phyloP scores from a whole-genome alignment of 2,888 invertebrate species.

The Philopedon plagiatum region DNA sequence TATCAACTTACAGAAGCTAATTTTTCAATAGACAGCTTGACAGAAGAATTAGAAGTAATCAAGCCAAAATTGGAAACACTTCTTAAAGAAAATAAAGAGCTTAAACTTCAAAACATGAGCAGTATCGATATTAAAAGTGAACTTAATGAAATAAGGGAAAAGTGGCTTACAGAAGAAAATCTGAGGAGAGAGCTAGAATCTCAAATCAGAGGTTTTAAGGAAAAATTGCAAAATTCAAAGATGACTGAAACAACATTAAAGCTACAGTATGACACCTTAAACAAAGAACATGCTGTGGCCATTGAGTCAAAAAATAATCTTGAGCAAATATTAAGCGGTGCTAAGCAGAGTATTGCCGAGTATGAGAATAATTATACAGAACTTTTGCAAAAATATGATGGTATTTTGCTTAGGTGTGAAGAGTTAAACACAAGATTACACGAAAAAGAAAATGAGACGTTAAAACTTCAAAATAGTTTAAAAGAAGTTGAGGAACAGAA shows the following conservation, averaged over 20 bases:
- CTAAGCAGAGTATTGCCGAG: slow-evolving; percentile 44
- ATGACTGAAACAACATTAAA: slow-evolving; percentile 65
- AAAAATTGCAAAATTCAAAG: slow-evolving; percentile 66
- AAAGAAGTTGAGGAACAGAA: slow-evolving; percentile 16
- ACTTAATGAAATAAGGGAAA: slow-evolving; percentile 60
- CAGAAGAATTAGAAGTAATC: slow-evolving; percentile 64
- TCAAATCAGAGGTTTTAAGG: slow-evolving; percentile 60
- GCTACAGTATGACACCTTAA: slow-evolving; percentile 61
- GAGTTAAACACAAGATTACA: slow-evolving; percentile 40
- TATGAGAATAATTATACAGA: slow-evolving; percentile 55
- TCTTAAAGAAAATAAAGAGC: slow-evolving; percentile 58
- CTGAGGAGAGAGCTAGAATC: slow-evolving; percentile 55
- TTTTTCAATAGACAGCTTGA: slow-evolving; percentile 69
- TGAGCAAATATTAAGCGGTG: slow-evolving; percentile 44
- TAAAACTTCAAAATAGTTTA: slow-evolving; percentile 24
- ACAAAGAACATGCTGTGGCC: slow-evolving; percentile 58
- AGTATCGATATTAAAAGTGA: slow-evolving; percentile 59
- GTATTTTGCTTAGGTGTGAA: slow-evolving; percentile 38
- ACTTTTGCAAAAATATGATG: slow-evolving; percentile 56
- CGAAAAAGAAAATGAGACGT: slow-evolving; percentile 37
- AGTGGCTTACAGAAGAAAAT: slow-evolving; percentile 59
- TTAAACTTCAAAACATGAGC: slow-evolving; percentile 56
- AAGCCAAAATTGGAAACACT: slow-evolving; percentile 61
- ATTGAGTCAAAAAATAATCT: slow-evolving; percentile 57
- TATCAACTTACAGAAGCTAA: slow-evolving; percentile 68